phyloP scores from a whole-genome alignment of 2,888 invertebrate species.

The Parasteatoda lunata region DNA sequence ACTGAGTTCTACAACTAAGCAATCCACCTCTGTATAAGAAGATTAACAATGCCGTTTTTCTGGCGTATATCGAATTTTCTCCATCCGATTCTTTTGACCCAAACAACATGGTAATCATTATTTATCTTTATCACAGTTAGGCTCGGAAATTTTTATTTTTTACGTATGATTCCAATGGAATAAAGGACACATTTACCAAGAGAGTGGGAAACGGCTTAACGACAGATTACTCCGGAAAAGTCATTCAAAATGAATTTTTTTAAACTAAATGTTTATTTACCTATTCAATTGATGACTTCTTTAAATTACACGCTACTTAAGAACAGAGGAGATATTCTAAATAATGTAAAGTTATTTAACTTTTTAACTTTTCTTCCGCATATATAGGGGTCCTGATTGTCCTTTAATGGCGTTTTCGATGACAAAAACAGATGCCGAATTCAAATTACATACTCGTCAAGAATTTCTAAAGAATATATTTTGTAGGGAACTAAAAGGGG shows the following conservation, averaged over 20 bases:
- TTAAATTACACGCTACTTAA: slow-evolving; percentile 57
- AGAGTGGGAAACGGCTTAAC: slow-evolving; percentile 23
- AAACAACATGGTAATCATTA: slow-evolving; percentile 20
- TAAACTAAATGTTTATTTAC: slow-evolving; percentile 60
- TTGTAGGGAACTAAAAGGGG: slow-evolving; percentile 37
- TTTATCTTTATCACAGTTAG: slow-evolving; percentile 33
- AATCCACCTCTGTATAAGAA: too few species aligned
- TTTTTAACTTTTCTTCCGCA: slow-evolving; percentile 21
- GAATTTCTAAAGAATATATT: slow-evolving; percentile 34
- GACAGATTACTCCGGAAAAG: slow-evolving; percentile 5
- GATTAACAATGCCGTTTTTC: too few species aligned
- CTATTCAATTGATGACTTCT: slow-evolving; percentile 55
- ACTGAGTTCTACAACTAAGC: too few species aligned
- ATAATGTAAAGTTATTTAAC: slow-evolving; percentile 12
- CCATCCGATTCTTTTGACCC: too few species aligned
- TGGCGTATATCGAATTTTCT: too few species aligned
- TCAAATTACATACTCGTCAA: slow-evolving; percentile 52
- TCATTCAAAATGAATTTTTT: slow-evolving; percentile 27
- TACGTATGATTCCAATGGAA: not conserved
- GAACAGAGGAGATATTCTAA: slow-evolving; percentile 12
- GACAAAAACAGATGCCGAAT: slow-evolving; percentile 63
- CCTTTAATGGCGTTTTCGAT: slow-evolving; percentile 55
- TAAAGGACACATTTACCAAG: not conserved
- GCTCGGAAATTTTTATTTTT: slow-evolving; percentile 23
- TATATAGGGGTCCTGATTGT: slow-evolving; percentile 43